A percentile compares a stretch with the other conserved stretches of the same genome.
These are phyloP conservation scores for Ectemnius lituratus DNA, from an alignment of 2,888 invertebrate species.

Conservation along the genomic window DNA sequence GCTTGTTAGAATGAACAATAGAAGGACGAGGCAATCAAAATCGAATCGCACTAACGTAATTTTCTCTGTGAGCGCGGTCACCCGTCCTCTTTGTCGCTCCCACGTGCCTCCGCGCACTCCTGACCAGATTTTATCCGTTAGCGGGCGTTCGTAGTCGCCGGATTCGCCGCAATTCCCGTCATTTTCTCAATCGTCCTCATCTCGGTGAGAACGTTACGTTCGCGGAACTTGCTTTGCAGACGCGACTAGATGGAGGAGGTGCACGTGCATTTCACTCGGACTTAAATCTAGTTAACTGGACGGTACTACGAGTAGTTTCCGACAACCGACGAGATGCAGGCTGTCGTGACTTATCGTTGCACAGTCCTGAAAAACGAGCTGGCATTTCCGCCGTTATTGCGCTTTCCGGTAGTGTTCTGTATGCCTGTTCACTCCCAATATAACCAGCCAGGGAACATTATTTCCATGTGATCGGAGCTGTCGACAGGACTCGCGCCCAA, in stretches of 20 bases:
- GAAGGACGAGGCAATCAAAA: slow-evolving; percentile 25
- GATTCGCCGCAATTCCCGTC: slow-evolving; percentile 2
- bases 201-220: not conserved
- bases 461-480: not conserved
- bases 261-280: slow-evolving; percentile 16
- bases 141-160: not conserved
- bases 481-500: slow-evolving; percentile 24
- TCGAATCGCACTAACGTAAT: slow-evolving; percentile 31
- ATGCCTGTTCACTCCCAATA: not conserved
- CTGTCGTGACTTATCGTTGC: slow-evolving; percentile 20
- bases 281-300: slow-evolving; percentile 52
- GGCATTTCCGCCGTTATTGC: slow-evolving; percentile 53
- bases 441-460: no score
- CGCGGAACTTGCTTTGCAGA: not conserved
- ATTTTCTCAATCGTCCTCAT: slow-evolving; percentile 2
- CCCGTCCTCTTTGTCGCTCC: not conserved
- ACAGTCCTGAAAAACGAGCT: slow-evolving; percentile 48
- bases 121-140: not conserved
- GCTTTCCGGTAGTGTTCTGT: slow-evolving; percentile 9
- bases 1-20: slow-evolving; percentile 41
- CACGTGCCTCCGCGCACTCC: not conserved
- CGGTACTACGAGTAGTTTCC: slow-evolving; percentile 44
- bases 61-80: not conserved
- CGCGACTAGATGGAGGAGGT: slow-evolving; percentile 4
- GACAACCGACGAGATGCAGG: slow-evolving; percentile 7